Percentiles rank a stretch among this genome's conserved stretches.
These are phyloP conservation scores for Aradophagus sp. DNA, from an alignment of 1,140 invertebrate genomes.

Conservation along the genomic window DNA sequence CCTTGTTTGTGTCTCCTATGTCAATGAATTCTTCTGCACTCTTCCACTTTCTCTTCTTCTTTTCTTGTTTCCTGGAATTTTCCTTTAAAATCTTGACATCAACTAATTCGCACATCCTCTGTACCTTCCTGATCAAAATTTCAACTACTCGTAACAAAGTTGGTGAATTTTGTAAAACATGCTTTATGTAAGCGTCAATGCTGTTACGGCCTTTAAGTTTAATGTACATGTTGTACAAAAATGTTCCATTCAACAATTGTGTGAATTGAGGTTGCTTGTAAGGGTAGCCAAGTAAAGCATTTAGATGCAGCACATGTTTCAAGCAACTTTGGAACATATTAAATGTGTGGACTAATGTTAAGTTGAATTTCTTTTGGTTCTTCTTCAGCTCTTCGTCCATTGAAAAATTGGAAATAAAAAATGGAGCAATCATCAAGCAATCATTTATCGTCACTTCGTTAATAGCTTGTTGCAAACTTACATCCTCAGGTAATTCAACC, in stretches of 20 bases:
- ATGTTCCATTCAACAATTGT: slow-evolving; percentile 81
- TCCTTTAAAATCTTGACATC: slow-evolving; percentile 6
- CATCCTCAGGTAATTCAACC: background rate
- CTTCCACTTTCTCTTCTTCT: too few relatives aligned
- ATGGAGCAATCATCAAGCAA: slow-evolving; percentile 77
- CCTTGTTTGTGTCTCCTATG: too few relatives aligned
- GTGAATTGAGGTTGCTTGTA: slow-evolving; percentile 73
- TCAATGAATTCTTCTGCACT: too few relatives aligned
- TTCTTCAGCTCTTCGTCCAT: slow-evolving; percentile 77
- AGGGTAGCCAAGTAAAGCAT: slow-evolving; percentile 78
- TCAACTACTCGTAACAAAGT: slow-evolving; percentile 73
- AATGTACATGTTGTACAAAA: slow-evolving; percentile 82
- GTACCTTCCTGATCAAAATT: slow-evolving; percentile 47
- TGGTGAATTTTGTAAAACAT: slow-evolving; percentile 73
- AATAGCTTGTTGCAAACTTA: slow-evolving; percentile 49
- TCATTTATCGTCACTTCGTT: slow-evolving; percentile 74
- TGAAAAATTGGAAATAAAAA: slow-evolving; percentile 79
- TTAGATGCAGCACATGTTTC: slow-evolving; percentile 78
- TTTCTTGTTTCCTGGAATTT: too few relatives aligned
- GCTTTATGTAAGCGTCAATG: slow-evolving; percentile 74
- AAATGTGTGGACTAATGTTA: slow-evolving; percentile 79
- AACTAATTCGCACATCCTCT: slow-evolving; percentile 25
- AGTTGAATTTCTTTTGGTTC: slow-evolving; percentile 78
- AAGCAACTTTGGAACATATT: slow-evolving; percentile 83
- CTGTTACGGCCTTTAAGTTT: slow-evolving; percentile 76